Evolutionary conservation across 2,888 invertebrate species (phyloP).

Genomic region (Galerucella nymphaeae): DNA sequence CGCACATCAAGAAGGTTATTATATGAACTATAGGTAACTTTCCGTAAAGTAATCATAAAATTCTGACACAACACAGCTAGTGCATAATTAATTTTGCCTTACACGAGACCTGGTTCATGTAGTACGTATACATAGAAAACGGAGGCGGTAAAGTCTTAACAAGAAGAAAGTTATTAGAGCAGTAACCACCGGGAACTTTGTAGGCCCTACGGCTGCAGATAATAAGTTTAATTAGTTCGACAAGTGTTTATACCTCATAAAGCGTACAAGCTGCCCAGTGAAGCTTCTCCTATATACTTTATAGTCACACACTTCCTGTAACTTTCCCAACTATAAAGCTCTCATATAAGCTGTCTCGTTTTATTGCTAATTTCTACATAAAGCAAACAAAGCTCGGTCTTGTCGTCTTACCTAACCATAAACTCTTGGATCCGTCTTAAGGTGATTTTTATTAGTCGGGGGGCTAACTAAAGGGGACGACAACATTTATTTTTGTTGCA

Average conservation of each 20-base stretch:
- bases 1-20: no score
- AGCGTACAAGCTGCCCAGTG: conserved; percentile 49
- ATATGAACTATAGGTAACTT: not conserved
- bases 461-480: not conserved
- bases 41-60: not conserved
- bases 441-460: not conserved
- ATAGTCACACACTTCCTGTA: conserved; percentile 54
- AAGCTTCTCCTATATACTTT: conserved; percentile 55
- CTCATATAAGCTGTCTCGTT: conserved; percentile 59
- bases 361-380: conserved; percentile 59
- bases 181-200: conserved; percentile 20
- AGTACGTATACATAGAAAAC: conserved; percentile 3
- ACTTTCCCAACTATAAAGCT: conserved; percentile 57
- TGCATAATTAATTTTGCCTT: conserved; percentile 9
- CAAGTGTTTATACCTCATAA: conserved; percentile 55
- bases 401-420: conserved; percentile 53
- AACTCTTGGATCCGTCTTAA: conserved; percentile 55
- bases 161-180: conserved; percentile 31
- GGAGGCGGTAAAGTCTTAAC: conserved; percentile 26
- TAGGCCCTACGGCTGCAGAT: conserved; percentile 36
- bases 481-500: not conserved
- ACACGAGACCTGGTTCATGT: not conserved
- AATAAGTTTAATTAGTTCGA: conserved; percentile 56
- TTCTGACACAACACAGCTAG: not conserved
- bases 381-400: conserved; percentile 57